These are phyloP conservation scores for Eretmochelys imbricata DNA, from an alignment of 2,113 vertebrate genomes.

Conservation along the genomic window DNA sequence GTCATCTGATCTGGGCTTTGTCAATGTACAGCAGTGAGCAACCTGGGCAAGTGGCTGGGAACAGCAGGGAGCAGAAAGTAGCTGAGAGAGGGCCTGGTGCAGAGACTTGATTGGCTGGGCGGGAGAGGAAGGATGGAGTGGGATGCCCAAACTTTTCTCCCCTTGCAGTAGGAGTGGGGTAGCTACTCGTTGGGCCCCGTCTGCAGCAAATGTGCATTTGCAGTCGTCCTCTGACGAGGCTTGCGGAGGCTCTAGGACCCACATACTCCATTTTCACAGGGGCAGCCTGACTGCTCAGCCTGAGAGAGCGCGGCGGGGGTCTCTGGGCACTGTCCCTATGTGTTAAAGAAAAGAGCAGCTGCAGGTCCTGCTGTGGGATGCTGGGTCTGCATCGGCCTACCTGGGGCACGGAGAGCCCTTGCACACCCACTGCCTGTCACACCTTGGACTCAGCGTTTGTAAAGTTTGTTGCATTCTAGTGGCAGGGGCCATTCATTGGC, in stretches of 20 bases:
- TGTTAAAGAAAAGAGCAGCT: not conserved
- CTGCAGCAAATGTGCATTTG: not conserved
- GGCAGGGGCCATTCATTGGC: not conserved
- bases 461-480: not conserved
- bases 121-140: not conserved
- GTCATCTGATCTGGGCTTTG: constrained; percentile 29
- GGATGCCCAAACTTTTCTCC: not conserved
- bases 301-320: not conserved
- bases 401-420: not conserved
- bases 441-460: not conserved
- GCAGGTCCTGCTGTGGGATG: not conserved
- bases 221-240: accelerated
- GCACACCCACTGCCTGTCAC: not conserved
- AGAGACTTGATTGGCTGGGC: not conserved
- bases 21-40: constrained; percentile 22
- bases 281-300: not conserved
- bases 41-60: not conserved
- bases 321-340: not conserved
- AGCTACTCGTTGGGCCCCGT: not conserved
- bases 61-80: not conserved
- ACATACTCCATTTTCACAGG: not conserved
- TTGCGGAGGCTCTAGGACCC: not conserved
- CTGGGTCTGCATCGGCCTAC: not conserved
- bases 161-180: not conserved
- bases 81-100: not conserved